These are phyloP conservation scores for Spea hammondii DNA, from an alignment of 2,797 vertebrate species.

Conservation along the genomic window DNA sequence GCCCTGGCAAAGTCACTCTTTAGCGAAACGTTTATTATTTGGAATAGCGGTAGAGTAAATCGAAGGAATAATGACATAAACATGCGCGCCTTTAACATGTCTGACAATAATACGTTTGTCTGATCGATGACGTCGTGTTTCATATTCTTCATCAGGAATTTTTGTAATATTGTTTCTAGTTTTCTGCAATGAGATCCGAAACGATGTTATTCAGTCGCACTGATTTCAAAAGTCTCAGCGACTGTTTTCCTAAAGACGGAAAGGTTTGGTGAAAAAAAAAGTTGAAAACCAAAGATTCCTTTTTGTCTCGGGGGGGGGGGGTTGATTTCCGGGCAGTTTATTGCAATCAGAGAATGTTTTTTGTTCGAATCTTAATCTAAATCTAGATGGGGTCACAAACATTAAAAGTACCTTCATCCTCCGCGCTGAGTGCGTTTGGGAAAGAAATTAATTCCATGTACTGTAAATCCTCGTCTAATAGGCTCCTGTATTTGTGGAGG, in stretches of 20 bases:
- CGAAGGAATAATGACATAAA: too few relatives aligned
- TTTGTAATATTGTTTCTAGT: conserved; percentile 20
- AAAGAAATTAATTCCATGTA: too few relatives aligned
- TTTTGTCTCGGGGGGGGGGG: conserved; percentile 40
- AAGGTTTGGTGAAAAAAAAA: conserved; percentile 45
- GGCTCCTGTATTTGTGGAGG: too few relatives aligned
- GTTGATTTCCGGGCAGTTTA: conserved; percentile 35
- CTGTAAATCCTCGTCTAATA: too few relatives aligned
- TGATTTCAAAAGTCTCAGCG: conserved; percentile 43
- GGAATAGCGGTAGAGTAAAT: too few relatives aligned
- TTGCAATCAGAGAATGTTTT: conserved; percentile 35
- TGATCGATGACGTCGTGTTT: conserved; percentile 27
- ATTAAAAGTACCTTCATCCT: neutral
- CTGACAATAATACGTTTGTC: conserved; percentile 19
- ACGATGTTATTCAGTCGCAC: conserved; percentile 46
- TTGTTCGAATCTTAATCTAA: conserved; percentile 39
- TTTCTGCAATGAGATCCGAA: conserved; percentile 37
- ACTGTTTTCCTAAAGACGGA: conserved; percentile 49
- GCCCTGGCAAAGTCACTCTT: too few relatives aligned
- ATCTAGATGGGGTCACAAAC: conserved; percentile 9
- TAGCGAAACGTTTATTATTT: too few relatives aligned
- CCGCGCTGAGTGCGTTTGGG: too few relatives aligned
- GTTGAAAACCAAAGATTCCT: conserved; percentile 24
- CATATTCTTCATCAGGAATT: conserved; percentile 37
- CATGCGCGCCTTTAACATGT: neutral